These are phyloP conservation scores for Struthio camelus DNA, from an alignment of 2,113 vertebrate genomes.

Conservation along the genomic window DNA sequence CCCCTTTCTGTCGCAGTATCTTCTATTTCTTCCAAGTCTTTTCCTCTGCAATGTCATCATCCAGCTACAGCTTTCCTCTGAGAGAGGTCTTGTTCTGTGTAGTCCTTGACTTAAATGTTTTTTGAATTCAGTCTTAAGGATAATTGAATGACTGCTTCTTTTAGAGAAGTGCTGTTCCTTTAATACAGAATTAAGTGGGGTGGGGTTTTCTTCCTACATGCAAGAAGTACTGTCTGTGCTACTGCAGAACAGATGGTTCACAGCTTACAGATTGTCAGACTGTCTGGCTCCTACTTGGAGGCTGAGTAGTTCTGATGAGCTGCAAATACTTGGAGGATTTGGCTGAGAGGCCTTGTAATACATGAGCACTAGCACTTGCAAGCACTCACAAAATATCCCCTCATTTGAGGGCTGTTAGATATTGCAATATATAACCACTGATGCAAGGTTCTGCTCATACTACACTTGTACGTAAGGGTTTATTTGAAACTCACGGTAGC, in stretches of 20 bases:
- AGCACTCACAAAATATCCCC: background rate
- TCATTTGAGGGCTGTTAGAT: background rate
- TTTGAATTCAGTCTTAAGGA: background rate
- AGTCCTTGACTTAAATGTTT: background rate
- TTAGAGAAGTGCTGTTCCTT: background rate
- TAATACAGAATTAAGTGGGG: background rate
- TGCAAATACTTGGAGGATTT: background rate
- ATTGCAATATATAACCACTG: background rate
- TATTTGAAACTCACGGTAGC: background rate
- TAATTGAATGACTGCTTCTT: background rate
- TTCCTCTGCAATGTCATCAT: background rate
- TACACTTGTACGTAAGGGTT: background rate
- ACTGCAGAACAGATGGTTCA: slow-evolving; percentile 23
- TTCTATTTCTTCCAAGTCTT: background rate
- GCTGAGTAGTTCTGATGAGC: background rate
- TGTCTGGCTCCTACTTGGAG: background rate
- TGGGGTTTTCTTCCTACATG: background rate
- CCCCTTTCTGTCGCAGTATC: background rate
- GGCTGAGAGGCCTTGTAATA: background rate
- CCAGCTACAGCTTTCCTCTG: background rate
- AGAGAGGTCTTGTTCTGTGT: no score
- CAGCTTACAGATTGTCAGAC: background rate
- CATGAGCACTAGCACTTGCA: background rate
- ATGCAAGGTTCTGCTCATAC: background rate
- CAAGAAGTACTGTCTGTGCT: background rate